Percentiles rank a stretch among this genome's conserved stretches.
Conservation (phyloP, 2,888 invertebrate species). For the Conistra vaccinii region DNA sequence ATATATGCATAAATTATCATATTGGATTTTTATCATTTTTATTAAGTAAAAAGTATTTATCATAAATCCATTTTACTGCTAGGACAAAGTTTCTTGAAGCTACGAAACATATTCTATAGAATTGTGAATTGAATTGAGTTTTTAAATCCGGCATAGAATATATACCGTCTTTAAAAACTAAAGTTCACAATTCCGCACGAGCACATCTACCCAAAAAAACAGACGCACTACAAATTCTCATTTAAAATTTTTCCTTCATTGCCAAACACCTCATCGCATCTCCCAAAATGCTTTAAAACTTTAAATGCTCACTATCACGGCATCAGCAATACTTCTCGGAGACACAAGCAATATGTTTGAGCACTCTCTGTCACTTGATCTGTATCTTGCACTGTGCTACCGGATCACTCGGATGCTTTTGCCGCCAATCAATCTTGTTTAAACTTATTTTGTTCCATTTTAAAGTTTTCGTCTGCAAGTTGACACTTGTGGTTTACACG, state of each 20-base stretch:
- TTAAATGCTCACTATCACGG: conserved; percentile 36
- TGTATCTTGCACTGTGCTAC: conserved; percentile 55
- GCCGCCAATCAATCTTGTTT: conserved; percentile 60
- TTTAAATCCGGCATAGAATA: background rate
- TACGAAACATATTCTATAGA: background rate
- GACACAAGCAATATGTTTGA: conserved; percentile 53
- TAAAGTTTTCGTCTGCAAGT: conserved; percentile 21
- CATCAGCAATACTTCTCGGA: conserved; percentile 56
- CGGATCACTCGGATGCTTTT: conserved; percentile 51
- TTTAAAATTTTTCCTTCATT: background rate
- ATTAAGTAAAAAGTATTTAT: background rate
- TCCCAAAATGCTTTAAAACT: conserved; percentile 26
- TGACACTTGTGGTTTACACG: conserved; percentile 41
- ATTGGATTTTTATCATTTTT: background rate
- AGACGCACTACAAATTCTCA: background rate
- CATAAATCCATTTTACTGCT: background rate
- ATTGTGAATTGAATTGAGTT: no score
- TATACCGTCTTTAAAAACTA: background rate
- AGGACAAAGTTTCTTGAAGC: background rate
- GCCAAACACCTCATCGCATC: conserved; percentile 17
- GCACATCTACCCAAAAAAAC: conserved; percentile 2
- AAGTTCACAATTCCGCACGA: background rate
- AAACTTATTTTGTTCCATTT: conserved; percentile 40
- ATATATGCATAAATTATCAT: conserved; percentile 35
- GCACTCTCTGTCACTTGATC: conserved; percentile 43